A percentile compares a stretch with the other conserved stretches of the same genome.
Evolutionary conservation across 2,797 vertebrate genomes (phyloP).

Genomic region (Ambastaia sidthimunki): DNA sequence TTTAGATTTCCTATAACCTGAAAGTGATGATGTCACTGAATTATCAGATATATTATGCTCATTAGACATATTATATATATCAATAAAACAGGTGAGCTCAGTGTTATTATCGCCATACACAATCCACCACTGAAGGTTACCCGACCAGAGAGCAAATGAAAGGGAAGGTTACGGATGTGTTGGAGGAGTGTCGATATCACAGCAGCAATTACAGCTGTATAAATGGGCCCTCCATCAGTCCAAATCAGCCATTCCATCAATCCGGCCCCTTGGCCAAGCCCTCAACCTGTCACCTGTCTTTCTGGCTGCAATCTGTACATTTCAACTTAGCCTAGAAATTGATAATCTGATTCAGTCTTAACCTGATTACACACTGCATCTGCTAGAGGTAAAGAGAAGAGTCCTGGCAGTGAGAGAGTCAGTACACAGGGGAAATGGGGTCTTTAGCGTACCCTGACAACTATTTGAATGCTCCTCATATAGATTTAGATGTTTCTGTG

Average conservation of each 20-base stretch:
- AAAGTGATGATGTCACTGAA: too few relatives aligned
- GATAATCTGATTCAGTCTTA: constrained; percentile 87
- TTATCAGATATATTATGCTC: too few relatives aligned
- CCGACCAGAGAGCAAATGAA: constrained; percentile 30
- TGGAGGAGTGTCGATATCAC: constrained; percentile 85
- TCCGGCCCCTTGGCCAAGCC: constrained; percentile 78
- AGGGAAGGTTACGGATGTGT: constrained; percentile 81
- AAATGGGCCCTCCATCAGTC: constrained; percentile 82
- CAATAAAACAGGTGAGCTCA: background rate
- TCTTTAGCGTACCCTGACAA: background rate
- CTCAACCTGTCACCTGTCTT: constrained; percentile 85
- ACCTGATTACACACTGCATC: constrained; percentile 82
- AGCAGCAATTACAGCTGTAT: constrained; percentile 87
- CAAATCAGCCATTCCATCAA: constrained; percentile 85
- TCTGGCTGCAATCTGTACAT: constrained; percentile 84
- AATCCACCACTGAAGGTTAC: constrained; percentile 52
- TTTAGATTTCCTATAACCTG: too few relatives aligned
- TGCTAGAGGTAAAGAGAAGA: constrained; percentile 65
- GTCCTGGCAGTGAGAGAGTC: constrained; percentile 38
- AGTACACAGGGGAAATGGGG: background rate
- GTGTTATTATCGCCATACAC: constrained; percentile 1
- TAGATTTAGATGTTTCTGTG: constrained; percentile 2
- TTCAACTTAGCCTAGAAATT: constrained; percentile 88
- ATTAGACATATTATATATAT: too few relatives aligned
- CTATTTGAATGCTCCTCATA: background rate